These are phyloP conservation scores for Lypha dubia DNA, from an alignment of 2,888 invertebrate species.

Conservation along the genomic window DNA sequence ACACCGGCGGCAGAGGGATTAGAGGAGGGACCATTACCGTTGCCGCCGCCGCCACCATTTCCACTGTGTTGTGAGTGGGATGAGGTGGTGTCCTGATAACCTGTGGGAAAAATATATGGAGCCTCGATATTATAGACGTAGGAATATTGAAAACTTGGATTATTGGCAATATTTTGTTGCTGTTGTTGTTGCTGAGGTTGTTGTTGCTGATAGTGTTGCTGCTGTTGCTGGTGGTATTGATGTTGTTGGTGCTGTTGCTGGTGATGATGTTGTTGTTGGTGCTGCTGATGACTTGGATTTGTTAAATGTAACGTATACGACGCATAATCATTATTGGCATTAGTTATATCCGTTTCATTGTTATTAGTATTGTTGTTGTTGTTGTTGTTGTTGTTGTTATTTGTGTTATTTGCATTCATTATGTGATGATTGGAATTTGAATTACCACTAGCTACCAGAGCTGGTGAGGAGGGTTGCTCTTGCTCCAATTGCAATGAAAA, in stretches of 20 bases:
- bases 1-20: constrained; percentile 71
- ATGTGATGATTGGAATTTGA: constrained; percentile 70
- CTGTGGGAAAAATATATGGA: constrained; percentile 84
- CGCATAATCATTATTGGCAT: constrained; percentile 78
- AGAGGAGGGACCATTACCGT: constrained; percentile 84
- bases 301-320: constrained; percentile 79
- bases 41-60: constrained; percentile 81
- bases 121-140: constrained; percentile 85
- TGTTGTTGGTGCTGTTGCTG: constrained; percentile 77
- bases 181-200: constrained; percentile 81
- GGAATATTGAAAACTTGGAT: constrained; percentile 83
- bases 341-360: constrained; percentile 74
- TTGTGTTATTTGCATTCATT: constrained; percentile 66
- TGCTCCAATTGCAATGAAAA: constrained; percentile 89
- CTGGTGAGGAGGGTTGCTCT: constrained; percentile 87
- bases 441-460: constrained; percentile 78
- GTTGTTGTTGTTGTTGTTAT: constrained; percentile 50
- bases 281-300: constrained; percentile 73
- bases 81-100: constrained; percentile 83
- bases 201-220: constrained; percentile 78
- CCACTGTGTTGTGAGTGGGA: constrained; percentile 83
- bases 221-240: constrained; percentile 77
- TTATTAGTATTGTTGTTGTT: constrained; percentile 61
- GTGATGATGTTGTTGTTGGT: constrained; percentile 79
- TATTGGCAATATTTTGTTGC: constrained; percentile 81